A percentile compares a stretch with the other conserved stretches of the same genome.
These are phyloP conservation scores for Rhyacophila evoluta DNA, from an alignment of 2,888 invertebrate species.

Conservation along the genomic window DNA sequence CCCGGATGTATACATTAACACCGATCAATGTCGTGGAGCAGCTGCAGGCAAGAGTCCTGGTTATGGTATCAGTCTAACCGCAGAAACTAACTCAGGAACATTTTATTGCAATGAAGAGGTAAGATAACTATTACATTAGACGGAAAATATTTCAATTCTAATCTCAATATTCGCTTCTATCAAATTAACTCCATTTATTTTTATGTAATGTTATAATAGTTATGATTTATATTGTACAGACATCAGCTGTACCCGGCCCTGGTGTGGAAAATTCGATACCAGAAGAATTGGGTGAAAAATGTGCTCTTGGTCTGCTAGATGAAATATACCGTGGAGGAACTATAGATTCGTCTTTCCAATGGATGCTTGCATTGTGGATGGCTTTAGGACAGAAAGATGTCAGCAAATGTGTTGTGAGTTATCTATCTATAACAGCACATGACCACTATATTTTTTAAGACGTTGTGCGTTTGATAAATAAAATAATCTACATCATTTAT, in stretches of 20 bases:
- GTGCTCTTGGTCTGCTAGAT: conserved; percentile 85
- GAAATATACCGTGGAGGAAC: conserved; percentile 94
- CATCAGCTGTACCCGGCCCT: conserved; percentile 63
- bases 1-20: conserved; percentile 95
- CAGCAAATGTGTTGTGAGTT: conserved; percentile 77
- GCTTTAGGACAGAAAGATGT: conserved; percentile 94
- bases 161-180: too few relatives aligned
- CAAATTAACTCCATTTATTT: too few relatives aligned
- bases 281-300: conserved; percentile 90
- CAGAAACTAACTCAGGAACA: conserved; percentile 91
- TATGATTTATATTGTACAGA: conserved; percentile 58
- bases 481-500: too few relatives aligned
- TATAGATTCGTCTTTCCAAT: conserved; percentile 89
- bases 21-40: conserved; percentile 90
- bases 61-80: conserved; percentile 89
- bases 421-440: too few relatives aligned
- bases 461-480: too few relatives aligned
- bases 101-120: conserved; percentile 77
- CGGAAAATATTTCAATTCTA: too few relatives aligned
- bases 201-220: too few relatives aligned
- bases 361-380: conserved; percentile 91
- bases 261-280: conserved; percentile 79
- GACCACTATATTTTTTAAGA: too few relatives aligned
- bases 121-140: too few relatives aligned
- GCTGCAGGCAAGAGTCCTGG: conserved; percentile 92